A percentile compares a stretch with the other conserved stretches of the same genome.
Evolutionary conservation across 1,140 invertebrate species (phyloP).

Genomic region (Belonocnema kinseyi): DNA sequence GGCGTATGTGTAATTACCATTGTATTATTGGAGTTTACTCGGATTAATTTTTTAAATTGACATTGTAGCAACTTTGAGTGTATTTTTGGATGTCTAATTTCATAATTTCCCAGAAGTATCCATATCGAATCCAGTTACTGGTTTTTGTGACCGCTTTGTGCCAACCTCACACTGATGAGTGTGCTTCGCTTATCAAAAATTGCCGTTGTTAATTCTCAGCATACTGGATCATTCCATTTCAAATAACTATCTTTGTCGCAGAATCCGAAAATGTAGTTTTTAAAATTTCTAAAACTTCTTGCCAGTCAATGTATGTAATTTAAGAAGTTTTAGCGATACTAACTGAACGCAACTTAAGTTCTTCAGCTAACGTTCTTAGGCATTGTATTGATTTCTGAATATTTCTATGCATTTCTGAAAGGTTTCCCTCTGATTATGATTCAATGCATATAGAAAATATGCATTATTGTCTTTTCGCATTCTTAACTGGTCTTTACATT

Average conservation of each 20-base stretch:
- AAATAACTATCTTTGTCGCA: neutral
- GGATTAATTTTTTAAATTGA: constrained; percentile 47
- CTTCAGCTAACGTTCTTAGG: too few species aligned
- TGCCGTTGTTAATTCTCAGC: constrained; percentile 24
- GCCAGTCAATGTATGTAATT: too few species aligned
- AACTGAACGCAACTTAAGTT: too few species aligned
- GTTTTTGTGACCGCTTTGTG: constrained; percentile 50
- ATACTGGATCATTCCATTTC: constrained; percentile 7
- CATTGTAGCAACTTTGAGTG: constrained; percentile 45
- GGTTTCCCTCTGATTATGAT: too few species aligned
- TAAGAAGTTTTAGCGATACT: too few species aligned
- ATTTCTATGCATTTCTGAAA: too few species aligned
- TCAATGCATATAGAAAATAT: too few species aligned
- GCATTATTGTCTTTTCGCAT: too few species aligned
- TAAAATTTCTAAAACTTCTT: too few species aligned
- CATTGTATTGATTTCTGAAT: too few species aligned
- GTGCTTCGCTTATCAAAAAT: constrained; percentile 34
- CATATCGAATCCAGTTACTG: constrained; percentile 35
- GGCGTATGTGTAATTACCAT: neutral
- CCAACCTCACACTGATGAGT: constrained; percentile 34
- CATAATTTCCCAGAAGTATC: constrained; percentile 46
- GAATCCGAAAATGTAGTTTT: neutral
- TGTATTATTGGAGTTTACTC: constrained; percentile 24
- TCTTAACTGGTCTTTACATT: too few species aligned
- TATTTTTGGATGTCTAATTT: constrained; percentile 41